These are phyloP conservation scores for Sebastes goodei DNA, from an alignment of 2,797 vertebrate species.

Conservation along the genomic window DNA sequence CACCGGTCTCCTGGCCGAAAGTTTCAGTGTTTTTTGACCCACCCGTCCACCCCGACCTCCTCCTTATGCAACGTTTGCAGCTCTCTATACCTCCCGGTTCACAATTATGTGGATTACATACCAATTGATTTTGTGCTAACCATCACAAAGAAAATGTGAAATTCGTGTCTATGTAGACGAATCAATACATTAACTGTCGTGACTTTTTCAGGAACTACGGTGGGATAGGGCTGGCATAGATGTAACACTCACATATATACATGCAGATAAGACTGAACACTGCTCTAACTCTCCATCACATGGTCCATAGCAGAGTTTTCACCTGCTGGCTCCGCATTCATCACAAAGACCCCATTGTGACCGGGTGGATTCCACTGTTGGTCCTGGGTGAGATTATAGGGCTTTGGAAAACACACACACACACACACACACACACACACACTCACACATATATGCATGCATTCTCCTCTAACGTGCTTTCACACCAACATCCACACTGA, in stretches of 20 bases:
- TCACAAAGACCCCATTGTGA: slow-evolving; percentile 61
- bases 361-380: slow-evolving; percentile 37
- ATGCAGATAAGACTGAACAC: neutral
- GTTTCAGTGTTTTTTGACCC: too few species aligned
- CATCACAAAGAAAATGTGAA: too few species aligned
- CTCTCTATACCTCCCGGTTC: too few species aligned
- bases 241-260: too few species aligned
- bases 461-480: neutral
- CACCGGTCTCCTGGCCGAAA: too few species aligned
- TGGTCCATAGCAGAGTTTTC: slow-evolving; percentile 14
- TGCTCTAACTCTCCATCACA: slow-evolving; percentile 21
- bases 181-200: too few species aligned
- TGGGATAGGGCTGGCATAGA: too few species aligned
- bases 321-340: slow-evolving; percentile 47
- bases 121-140: rapidly evolving
- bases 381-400: slow-evolving; percentile 39
- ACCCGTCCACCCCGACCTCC: too few species aligned
- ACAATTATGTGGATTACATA: too few species aligned
- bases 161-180: too few species aligned
- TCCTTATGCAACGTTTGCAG: rapidly evolving
- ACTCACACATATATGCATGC: neutral
- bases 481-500: neutral
- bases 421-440: neutral
- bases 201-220: too few species aligned
- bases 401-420: neutral